Percentiles rank a stretch among this genome's conserved stretches.
Conservation (phyloP, 2,888 invertebrate genomes). For the Notodonta dromedarius region DNA sequence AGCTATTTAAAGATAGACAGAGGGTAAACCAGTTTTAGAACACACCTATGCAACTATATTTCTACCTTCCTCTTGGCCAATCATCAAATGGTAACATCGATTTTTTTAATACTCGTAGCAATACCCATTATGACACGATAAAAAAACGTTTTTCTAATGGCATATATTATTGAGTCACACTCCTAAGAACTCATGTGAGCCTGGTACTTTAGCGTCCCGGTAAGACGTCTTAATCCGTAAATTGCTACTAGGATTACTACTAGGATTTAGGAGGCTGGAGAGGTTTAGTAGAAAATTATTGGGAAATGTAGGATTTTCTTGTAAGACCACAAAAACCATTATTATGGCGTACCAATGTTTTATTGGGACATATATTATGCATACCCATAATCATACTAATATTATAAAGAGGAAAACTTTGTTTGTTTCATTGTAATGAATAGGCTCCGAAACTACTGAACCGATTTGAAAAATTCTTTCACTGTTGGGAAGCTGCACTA, state of each 20-base stretch:
- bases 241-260: background rate
- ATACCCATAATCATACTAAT: too few relatives aligned
- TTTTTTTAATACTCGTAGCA: slow-evolving; percentile 21
- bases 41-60: background rate
- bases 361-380: too few relatives aligned
- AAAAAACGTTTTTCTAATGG: slow-evolving; percentile 28
- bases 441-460: too few relatives aligned
- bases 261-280: background rate
- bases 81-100: background rate
- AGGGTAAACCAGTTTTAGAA: background rate
- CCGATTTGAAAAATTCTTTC: too few relatives aligned
- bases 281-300: too few relatives aligned
- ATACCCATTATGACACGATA: slow-evolving; percentile 16
- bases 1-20: too few relatives aligned
- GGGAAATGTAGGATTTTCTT: too few relatives aligned
- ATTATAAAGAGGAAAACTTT: too few relatives aligned
- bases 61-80: background rate
- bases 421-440: too few relatives aligned
- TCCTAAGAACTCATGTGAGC: slow-evolving; percentile 15
- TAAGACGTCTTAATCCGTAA: slow-evolving; percentile 29
- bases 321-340: too few relatives aligned
- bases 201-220: slow-evolving; percentile 25
- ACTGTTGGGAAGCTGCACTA: too few relatives aligned
- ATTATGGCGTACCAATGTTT: too few relatives aligned
- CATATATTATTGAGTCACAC: slow-evolving; percentile 13